Evolutionary conservation across 2,797 vertebrate species (phyloP), one percentile per base, ranked within the genome.

Genomic region (Pseudomugil gertrudae): DNA sequence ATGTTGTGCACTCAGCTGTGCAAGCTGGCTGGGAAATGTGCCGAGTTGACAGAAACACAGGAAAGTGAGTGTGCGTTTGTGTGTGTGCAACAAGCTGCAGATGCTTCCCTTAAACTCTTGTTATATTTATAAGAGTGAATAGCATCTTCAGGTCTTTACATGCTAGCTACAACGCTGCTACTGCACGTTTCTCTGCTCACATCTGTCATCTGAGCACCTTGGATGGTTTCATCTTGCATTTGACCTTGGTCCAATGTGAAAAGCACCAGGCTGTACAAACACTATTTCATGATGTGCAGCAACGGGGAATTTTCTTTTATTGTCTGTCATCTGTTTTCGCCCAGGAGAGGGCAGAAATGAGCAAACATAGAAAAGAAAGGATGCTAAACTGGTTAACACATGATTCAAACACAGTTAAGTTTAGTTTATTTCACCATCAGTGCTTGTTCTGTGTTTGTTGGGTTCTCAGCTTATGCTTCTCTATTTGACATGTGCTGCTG

Each of bases 11-110:
- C 85, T 90, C 87, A 86, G 84, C 86, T 87, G 87, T 88, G 84
- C 85, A 84, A 78, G 85, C 85, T 80, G 82, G 83, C 87, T 81
- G 83, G 86, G 87, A 91, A 94, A 93, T 92, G 86, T 95, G 93
- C 92, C 79, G 89, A 94, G 79, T 93, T 90, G 90, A 92, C 93
- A 94, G 87, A 90, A 91, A 91, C 76, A 78, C 76, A 76, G 80
- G 69, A 73, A 63, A 69, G 66, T 29, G 55, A 60, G 78, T 78
- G 54, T 71, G 70, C 57, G 70, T 67, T 38, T 73, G 54, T 70
- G 59, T 68, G 58, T 36, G 63, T 51, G 77, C 85, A 91, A 90
- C 87, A 89, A 90, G 85, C 87, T 78, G 53, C 78, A 80, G 79
- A 75, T 72, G 78, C 80, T 84, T 86, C 74, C 77, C 76, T 83